phyloP scores from a whole-genome alignment of 2,888 invertebrate species.

The Dryococelus australis region DNA sequence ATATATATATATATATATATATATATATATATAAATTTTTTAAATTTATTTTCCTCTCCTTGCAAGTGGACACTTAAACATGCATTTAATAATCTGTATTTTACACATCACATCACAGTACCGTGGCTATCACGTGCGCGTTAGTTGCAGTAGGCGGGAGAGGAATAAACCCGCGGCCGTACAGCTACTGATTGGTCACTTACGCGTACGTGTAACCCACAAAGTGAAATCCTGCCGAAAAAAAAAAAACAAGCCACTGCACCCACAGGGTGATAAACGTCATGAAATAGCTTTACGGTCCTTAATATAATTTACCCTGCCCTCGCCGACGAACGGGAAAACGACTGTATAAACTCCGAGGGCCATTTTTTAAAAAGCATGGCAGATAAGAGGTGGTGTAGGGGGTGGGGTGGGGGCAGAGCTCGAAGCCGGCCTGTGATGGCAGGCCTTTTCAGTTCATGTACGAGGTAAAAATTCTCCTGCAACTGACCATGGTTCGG shows the following conservation, averaged over 20 bases:
- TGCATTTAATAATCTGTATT: too few species aligned
- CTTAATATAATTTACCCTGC: background rate
- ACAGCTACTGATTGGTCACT: background rate
- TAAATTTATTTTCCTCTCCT: too few species aligned
- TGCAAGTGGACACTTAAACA: too few species aligned
- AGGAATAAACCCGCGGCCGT: background rate
- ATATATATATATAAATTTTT: too few species aligned
- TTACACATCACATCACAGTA: too few species aligned
- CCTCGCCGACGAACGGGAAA: background rate
- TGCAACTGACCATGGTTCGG: background rate
- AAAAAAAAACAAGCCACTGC: background rate
- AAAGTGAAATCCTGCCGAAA: background rate
- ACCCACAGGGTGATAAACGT: too few species aligned
- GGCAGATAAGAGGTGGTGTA: background rate
- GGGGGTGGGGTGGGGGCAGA: too few species aligned
- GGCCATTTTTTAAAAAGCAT: background rate
- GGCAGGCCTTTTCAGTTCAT: background rate
- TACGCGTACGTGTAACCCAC: background rate
- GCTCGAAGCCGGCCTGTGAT: too few species aligned
- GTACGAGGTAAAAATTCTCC: slow-evolving; percentile 1
- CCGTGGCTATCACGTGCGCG: too few species aligned
- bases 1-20: too few species aligned
- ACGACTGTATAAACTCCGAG: background rate
- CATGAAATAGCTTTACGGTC: background rate
- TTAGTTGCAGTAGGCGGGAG: background rate